Conservation (phyloP, 1,140 invertebrate species). For the Camponotus vicinus region DNA sequence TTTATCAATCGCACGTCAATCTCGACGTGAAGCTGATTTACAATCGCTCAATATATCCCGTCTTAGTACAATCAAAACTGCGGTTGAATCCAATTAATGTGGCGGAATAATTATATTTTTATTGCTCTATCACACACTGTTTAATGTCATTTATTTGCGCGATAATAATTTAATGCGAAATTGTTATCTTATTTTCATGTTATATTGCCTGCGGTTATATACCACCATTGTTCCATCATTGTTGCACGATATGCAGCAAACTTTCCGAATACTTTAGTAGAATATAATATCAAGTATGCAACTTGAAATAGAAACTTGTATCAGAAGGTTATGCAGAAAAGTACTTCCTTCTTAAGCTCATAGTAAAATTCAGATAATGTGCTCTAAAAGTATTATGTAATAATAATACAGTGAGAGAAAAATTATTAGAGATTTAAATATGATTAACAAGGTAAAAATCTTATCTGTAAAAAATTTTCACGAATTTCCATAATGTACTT, state of each 20-base stretch:
- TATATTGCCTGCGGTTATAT: slow-evolving; percentile 3
- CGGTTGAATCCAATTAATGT: slow-evolving; percentile 15
- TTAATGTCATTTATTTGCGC: background rate
- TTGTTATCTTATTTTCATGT: slow-evolving; percentile 38
- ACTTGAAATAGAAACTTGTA: slow-evolving; percentile 45
- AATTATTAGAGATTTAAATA: background rate
- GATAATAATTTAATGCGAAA: slow-evolving; percentile 13
- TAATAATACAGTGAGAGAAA: background rate
- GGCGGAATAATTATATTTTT: background rate
- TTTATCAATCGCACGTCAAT: slow-evolving; percentile 41
- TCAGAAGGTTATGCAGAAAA: slow-evolving; percentile 7
- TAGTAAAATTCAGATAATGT: background rate
- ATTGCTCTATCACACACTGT: background rate
- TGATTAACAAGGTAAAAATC: background rate
- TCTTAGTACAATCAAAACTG: background rate
- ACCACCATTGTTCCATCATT: slow-evolving; percentile 16
- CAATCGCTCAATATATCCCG: slow-evolving; percentile 3
- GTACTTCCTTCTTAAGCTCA: slow-evolving; percentile 12
- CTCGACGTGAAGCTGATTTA: slow-evolving; percentile 12
- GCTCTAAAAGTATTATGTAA: slow-evolving; percentile 17
- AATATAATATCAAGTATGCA: slow-evolving; percentile 41
- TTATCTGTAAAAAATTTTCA: background rate
- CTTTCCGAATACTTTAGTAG: slow-evolving; percentile 27
- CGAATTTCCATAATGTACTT: background rate
- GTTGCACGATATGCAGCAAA: slow-evolving; percentile 29